Percentiles rank a stretch among this genome's conserved stretches.
phyloP scores from a whole-genome alignment of 2,888 invertebrate genomes.

The Synergus itoensis region DNA sequence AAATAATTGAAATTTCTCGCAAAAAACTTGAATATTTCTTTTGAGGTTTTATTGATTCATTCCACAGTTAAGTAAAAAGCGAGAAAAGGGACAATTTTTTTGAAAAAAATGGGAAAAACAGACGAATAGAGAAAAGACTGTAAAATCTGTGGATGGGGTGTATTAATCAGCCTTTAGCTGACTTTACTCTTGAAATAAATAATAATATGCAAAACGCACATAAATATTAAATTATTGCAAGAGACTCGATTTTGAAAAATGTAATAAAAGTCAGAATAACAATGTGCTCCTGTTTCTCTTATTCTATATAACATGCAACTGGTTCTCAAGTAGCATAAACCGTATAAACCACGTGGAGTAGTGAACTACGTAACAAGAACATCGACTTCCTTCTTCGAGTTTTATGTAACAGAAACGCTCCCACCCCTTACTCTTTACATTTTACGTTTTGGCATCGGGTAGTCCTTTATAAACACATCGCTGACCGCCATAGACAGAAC shows the following conservation, averaged over 20 bases:
- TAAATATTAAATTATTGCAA: background rate
- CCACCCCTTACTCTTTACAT: conserved; percentile 61
- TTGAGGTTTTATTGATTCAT: too few species aligned
- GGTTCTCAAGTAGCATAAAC: background rate
- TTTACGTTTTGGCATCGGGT: conserved; percentile 71
- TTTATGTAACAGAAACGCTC: conserved; percentile 69
- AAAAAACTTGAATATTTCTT: too few species aligned
- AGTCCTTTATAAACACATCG: conserved; percentile 76
- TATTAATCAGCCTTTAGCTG: too few species aligned
- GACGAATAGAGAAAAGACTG: too few species aligned
- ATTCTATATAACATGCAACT: conserved; percentile 1
- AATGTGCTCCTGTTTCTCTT: conserved; percentile 12
- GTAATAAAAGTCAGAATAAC: background rate
- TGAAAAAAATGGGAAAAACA: too few species aligned
- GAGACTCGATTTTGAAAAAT: background rate
- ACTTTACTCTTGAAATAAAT: too few species aligned
- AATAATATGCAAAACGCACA: background rate
- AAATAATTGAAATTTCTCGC: too few species aligned
- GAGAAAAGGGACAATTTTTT: too few species aligned
- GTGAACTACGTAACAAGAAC: conserved; percentile 62
- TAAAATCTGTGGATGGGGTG: too few species aligned
- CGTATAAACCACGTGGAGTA: conserved; percentile 16
- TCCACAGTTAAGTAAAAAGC: too few species aligned
- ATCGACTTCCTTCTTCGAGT: conserved; percentile 67
- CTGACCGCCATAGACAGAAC: conserved; percentile 70